Conservation (phyloP, 2,888 invertebrate genomes). For the Syritta pipiens region DNA sequence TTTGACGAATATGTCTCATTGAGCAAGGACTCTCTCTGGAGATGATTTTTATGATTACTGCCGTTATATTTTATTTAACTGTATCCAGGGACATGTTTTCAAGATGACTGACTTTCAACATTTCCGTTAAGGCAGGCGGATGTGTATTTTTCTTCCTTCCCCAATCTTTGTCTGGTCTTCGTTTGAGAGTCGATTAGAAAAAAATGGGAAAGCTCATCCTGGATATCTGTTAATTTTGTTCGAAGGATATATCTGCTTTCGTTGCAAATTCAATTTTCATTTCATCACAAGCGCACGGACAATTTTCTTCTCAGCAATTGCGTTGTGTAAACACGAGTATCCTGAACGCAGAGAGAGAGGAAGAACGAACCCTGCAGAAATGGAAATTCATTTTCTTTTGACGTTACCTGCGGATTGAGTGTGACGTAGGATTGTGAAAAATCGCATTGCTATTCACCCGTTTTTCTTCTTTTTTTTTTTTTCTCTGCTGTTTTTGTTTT, state of each 20-base stretch:
- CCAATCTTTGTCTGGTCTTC: no score
- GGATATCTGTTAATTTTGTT: neutral
- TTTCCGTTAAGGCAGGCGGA: no score
- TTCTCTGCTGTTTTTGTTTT: neutral
- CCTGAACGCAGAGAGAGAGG: no score
- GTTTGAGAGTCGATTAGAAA: no score
- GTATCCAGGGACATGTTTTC: no score
- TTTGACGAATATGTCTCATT: neutral
- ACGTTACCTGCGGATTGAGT: neutral
- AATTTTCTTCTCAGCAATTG: neutral
- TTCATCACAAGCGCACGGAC: neutral
- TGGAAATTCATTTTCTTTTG: neutral
- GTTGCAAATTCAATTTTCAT: neutral
- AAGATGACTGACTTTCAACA: no score
- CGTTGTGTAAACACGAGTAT: neutral
- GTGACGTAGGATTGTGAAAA: neutral
- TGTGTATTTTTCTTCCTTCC: no score
- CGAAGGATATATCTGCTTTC: neutral
- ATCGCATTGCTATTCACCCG: neutral
- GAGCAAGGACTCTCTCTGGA: neutral
- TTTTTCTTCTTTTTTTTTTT: neutral
- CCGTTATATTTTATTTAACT: no score
- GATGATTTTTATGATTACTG: no score
- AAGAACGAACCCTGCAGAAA: neutral
- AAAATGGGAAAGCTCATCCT: no score